Conservation (phyloP, 1,140 invertebrate genomes). For the Solenopsis invicta region DNA sequence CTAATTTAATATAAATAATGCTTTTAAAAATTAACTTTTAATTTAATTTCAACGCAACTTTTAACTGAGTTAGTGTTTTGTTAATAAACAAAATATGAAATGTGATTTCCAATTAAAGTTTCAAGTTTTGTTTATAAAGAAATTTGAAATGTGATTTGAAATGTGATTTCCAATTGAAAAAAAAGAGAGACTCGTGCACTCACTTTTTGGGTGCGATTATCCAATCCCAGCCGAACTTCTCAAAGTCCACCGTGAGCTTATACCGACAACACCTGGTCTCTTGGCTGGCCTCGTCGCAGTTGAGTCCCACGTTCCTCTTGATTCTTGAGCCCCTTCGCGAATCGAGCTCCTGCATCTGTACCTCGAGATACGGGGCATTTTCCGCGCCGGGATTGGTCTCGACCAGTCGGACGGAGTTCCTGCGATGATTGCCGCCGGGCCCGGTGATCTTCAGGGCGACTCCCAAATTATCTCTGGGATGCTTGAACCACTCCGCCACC, state of each 20-base stretch:
- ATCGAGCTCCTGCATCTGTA: constrained; percentile 94
- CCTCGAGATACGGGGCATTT: constrained; percentile 88
- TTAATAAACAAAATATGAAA: too few species aligned
- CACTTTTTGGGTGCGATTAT: constrained; percentile 97
- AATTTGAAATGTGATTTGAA: too few species aligned
- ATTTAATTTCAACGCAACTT: too few species aligned
- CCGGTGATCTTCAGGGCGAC: constrained; percentile 90
- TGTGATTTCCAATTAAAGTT: too few species aligned
- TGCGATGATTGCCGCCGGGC: constrained; percentile 75
- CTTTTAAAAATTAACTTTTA: too few species aligned
- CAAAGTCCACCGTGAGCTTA: constrained; percentile 97
- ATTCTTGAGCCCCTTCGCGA: constrained; percentile 89
- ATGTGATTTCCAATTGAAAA: not conserved
- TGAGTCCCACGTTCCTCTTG: constrained; percentile 92
- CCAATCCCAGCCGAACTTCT: constrained; percentile 99
- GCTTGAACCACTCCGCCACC: constrained; percentile 92
- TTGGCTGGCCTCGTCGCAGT: constrained; percentile 92
- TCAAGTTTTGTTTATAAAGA: too few species aligned
- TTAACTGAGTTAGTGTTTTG: too few species aligned
- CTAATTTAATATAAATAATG: too few species aligned
- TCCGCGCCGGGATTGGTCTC: constrained; percentile 85
- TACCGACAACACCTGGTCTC: constrained; percentile 96
- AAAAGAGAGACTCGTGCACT: constrained; percentile 63
- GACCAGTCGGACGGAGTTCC: constrained; percentile 78
- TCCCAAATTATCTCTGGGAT: constrained; percentile 91